Evolutionary conservation across 2,113 vertebrate genomes (phyloP), one percentile per base, ranked within the genome.

Genomic region (Cyanoramphus novaezelandiae): DNA sequence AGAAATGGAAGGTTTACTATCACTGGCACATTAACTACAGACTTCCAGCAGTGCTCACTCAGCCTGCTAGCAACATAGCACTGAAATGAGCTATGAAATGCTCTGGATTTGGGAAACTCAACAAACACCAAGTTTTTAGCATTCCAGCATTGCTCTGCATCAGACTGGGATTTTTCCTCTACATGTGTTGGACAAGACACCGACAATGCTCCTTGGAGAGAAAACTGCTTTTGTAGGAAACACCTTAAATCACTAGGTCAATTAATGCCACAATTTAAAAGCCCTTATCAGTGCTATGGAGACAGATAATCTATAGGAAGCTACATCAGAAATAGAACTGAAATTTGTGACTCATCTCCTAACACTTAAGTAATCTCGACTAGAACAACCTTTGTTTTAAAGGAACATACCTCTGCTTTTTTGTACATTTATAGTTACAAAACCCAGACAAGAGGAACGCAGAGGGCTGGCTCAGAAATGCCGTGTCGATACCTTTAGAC

Each of bases 151-250:
- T 29, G 19, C 20, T 82, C 13, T 31, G 49, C 10, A 18, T n/a
- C 28, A 60, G 49, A 31, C 27, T 39, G 35, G 7, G 13, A n/a
- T 9, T 63, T 59, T 46, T 24, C 27, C 47, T n/a, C 68, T 65
- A 7, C 1, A 0, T 8, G 5, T n/a, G n/a, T 13, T 35, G 11
- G 28, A n/a, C 1, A 1, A 55, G 74, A 68, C 19, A 39, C 19
- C 10, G 11, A 49, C 13, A 15, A 47, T 6, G 27, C 27, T 90
- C 31, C 69, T 49, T 19, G 15, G 64, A 50, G 33, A 35, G n/a
- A 84, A 43, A 69, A 53, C 4, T 19, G 9, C 44, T 74, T 39
- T 37, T 90, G 24, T 28, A 59, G 29, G 35, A 21, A 67, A 63
- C 35, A 62, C 41, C 21, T 46, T 53, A 46, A 50, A 69, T 44